These are phyloP conservation scores for Volucella zonaria DNA, from an alignment of 2,888 invertebrate species.

Conservation along the genomic window DNA sequence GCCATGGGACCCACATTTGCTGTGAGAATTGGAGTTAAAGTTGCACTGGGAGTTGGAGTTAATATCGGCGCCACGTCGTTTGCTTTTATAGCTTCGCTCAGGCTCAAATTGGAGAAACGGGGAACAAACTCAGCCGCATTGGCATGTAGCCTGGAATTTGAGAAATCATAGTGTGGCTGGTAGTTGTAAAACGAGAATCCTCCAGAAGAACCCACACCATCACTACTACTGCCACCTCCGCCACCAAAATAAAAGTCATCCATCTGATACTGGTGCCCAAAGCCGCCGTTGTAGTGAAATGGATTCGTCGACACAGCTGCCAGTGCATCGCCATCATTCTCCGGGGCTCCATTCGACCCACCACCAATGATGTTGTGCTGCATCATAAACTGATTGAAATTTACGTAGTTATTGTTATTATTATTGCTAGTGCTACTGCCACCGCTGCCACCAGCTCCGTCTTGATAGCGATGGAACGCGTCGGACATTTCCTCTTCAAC, in stretches of 20 bases:
- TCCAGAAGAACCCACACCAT: slow-evolving; percentile 13
- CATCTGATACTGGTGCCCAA: slow-evolving; percentile 27
- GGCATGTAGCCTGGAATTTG: slow-evolving; percentile 79
- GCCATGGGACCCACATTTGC: background rate
- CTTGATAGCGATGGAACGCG: slow-evolving; percentile 58
- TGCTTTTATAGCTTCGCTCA: slow-evolving; percentile 63
- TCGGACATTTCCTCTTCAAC: slow-evolving; percentile 53
- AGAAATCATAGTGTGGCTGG: slow-evolving; percentile 28
- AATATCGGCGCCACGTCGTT: background rate
- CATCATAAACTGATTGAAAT: slow-evolving; percentile 82
- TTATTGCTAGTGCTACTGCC: slow-evolving; percentile 72
- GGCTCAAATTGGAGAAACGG: slow-evolving; percentile 78
- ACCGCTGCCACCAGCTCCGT: slow-evolving; percentile 41
- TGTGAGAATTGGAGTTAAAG: too few relatives aligned
- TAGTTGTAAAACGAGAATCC: slow-evolving; percentile 22
- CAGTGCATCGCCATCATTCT: slow-evolving; percentile 31
- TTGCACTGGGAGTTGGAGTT: slow-evolving; percentile 27
- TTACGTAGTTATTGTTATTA: slow-evolving; percentile 81
- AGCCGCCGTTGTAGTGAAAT: slow-evolving; percentile 62
- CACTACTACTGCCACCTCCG: slow-evolving; percentile 20
- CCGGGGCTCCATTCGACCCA: slow-evolving; percentile 23
- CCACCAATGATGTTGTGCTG: slow-evolving; percentile 79
- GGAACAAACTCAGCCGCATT: slow-evolving; percentile 82
- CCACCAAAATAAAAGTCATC: slow-evolving; percentile 52
- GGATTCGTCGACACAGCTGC: slow-evolving; percentile 51